Base-by-base conservation (phyloP, 1,140 invertebrate genomes). In the Leptoteleia sp. region DNA sequence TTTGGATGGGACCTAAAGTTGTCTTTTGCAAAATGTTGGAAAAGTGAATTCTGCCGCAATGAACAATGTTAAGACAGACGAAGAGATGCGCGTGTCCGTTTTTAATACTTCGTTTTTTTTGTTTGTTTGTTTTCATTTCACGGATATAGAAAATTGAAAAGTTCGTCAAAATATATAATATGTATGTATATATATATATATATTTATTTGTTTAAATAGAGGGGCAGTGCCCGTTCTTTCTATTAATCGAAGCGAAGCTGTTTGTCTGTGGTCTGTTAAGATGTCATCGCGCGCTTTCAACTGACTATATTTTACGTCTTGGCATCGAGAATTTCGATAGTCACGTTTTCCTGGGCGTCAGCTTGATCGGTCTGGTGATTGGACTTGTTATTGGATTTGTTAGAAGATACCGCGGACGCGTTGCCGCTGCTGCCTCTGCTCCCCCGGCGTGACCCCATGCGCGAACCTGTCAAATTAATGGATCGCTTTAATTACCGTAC, bases 381-480 rank as follows among this genome's bases (percentile, higher is more conserved):
- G 64, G 79, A 65, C 81, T 85, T 52, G 83, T 90, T 91, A 79
- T 90, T 91, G 42, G 90, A 90, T 68, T 89, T 89, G 54, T 83
- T 87, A 6, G 92, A 93, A 2, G 72, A 68, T 15, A 90, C 88
- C 0, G 91, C 92, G 1, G 93, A 93, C 52, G 92, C 91, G 57
- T 92, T 93, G 70, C 89, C 89, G 47, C 92, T 93, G 84, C 93
- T 94, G 4, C 92, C 92, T 80, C 91, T 91, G 52, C 93, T 93
- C 47, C 93, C 93, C 47, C 93, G 90, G 48, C 92, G 89, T 62
- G 92, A 93, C 64, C 92, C 93, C 92, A 89, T 88, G 52, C 92
- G 90, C 77, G 92, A 93, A 43, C 92, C 93, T 93, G 90, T 85
- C 81, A 91, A 91, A 65, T 45, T 17, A 62, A 43, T 62, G 16